Conservation (phyloP, 1,140 invertebrate species). For the Drosophila cardini region DNA sequence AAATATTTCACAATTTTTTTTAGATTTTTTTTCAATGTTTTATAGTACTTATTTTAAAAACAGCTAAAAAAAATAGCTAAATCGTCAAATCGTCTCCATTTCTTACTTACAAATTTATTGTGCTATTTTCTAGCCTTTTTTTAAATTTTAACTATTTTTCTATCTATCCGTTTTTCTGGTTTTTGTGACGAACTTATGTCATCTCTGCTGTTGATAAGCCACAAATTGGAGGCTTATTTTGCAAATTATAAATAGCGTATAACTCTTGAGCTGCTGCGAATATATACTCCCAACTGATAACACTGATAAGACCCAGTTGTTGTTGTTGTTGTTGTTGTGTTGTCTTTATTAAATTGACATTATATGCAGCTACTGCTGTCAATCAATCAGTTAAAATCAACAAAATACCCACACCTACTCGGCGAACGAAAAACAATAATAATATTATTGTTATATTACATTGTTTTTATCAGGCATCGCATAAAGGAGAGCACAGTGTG, state of each 20-base stretch:
- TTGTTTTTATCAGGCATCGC: slow-evolving; percentile 44
- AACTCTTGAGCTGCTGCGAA: slow-evolving; percentile 11
- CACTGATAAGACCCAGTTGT: not conserved
- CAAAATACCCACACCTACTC: slow-evolving; percentile 48
- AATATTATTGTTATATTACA: slow-evolving; percentile 60
- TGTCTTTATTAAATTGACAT: not conserved
- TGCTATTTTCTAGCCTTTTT: no score
- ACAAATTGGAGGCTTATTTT: slow-evolving; percentile 13
- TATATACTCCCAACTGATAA: not conserved
- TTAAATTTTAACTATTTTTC: not conserved
- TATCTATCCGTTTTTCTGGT: no score
- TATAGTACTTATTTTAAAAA: no score
- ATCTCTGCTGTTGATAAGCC: not conserved
- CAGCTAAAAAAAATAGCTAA: no score
- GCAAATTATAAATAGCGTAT: slow-evolving; percentile 22
- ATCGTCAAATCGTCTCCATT: no score
- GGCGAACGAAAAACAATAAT: slow-evolving; percentile 69
- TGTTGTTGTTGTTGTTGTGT: not conserved
- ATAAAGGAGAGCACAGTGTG: slow-evolving; percentile 17
- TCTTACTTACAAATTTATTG: no score
- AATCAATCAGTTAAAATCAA: slow-evolving; percentile 61
- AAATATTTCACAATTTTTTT: no score
- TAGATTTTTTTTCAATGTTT: no score
- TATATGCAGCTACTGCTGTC: slow-evolving; percentile 15
- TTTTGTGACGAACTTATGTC: no score